Evolutionary conservation across 2,797 vertebrate genomes (phyloP).

Genomic region (Silurus lanzhouensis): DNA sequence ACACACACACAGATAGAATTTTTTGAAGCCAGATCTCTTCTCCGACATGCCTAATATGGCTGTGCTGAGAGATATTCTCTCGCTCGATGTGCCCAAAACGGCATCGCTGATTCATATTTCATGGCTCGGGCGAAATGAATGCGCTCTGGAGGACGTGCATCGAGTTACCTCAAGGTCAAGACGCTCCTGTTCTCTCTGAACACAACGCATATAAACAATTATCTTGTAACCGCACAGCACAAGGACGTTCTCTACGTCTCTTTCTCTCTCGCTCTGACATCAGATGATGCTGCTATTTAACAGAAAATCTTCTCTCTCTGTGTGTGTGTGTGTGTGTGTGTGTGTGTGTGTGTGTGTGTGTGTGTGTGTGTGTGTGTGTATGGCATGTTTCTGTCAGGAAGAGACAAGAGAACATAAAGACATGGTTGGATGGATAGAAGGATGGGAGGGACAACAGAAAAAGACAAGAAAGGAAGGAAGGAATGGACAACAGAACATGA

Average conservation of each 20-base stretch:
- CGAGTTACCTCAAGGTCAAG: slow-evolving; percentile 42
- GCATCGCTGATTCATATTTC: slow-evolving; percentile 37
- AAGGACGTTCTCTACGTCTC: slow-evolving; percentile 14
- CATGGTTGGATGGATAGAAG: no score
- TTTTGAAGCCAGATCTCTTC: slow-evolving; percentile 22
- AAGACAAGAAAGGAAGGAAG: no score
- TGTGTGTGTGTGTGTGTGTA: no score
- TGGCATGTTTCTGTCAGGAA: no score
- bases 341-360: no score
- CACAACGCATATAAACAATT: slow-evolving; percentile 18
- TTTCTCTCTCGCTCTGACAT: background rate
- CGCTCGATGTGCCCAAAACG: slow-evolving; percentile 14
- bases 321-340: no score
- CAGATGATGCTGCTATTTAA: slow-evolving; percentile 19
- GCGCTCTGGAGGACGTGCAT: slow-evolving; percentile 37
- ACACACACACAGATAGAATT: background rate
- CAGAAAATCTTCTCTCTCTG: background rate
- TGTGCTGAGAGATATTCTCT: slow-evolving; percentile 18
- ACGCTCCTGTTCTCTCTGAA: slow-evolving; percentile 9
- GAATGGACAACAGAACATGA: no score
- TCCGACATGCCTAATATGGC: slow-evolving; percentile 14
- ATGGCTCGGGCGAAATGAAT: slow-evolving; percentile 32
- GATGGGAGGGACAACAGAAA: no score
- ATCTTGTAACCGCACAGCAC: slow-evolving; percentile 16
- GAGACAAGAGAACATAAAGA: no score